These are phyloP conservation scores for Lasioglossum malachurum DNA, from an alignment of 2,888 invertebrate species.

Conservation along the genomic window DNA sequence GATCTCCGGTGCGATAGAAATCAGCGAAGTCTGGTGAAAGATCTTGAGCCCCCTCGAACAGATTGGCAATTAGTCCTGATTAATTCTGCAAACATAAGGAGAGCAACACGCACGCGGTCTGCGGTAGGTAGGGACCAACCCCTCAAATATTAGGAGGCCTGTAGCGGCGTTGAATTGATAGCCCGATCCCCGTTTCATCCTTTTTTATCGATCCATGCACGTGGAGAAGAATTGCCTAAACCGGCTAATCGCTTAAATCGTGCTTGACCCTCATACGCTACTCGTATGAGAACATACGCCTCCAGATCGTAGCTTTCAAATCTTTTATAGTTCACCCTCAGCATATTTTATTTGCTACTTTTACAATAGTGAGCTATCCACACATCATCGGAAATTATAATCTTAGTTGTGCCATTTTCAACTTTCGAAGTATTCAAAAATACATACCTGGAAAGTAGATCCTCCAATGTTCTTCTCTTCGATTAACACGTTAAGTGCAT, in stretches of 20 bases:
- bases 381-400: not conserved
- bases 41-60: constrained; percentile 56
- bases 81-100: constrained; percentile 78
- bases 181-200: constrained; percentile 23
- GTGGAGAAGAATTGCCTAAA: constrained; percentile 7
- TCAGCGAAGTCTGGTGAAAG: constrained; percentile 26
- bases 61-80: constrained; percentile 79
- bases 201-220: constrained; percentile 14
- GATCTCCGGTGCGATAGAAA: constrained; percentile 11
- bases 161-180: constrained; percentile 46
- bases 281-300: not conserved
- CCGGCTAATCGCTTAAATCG: not conserved
- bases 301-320: not conserved
- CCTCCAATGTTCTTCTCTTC: too few relatives aligned
- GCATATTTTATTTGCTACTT: not conserved
- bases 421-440: too few relatives aligned
- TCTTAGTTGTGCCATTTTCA: too few relatives aligned
- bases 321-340: not conserved
- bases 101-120: constrained; percentile 72
- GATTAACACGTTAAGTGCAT: too few relatives aligned
- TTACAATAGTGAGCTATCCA: not conserved
- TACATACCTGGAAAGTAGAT: not conserved
- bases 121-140: constrained; percentile 77
- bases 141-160: constrained; percentile 76
- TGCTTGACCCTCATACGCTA: not conserved